Evolutionary conservation across 2,113 vertebrate genomes (phyloP).

Genomic region (Dolichotis patagonum): DNA sequence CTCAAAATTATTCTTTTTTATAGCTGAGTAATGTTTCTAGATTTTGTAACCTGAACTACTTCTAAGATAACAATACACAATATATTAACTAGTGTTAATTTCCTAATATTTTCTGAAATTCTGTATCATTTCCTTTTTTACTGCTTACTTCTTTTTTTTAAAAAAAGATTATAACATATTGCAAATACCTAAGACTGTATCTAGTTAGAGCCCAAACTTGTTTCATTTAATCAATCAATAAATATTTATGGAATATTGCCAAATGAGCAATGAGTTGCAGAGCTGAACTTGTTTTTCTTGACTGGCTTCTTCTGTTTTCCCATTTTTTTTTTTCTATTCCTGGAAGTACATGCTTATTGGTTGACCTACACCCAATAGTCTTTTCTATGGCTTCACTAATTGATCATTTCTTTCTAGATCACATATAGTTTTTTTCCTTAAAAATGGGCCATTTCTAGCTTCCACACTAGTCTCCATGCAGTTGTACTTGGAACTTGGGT

Average conservation of each 20-base stretch:
- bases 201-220: background rate
- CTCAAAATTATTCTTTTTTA: no score
- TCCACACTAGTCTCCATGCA: background rate
- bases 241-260: conserved; percentile 45
- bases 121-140: no score
- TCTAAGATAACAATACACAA: no score
- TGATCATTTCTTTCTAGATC: background rate
- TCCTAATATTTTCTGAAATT: no score
- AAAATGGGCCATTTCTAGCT: background rate
- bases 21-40: no score
- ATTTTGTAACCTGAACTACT: no score
- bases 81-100: no score
- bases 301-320: no score
- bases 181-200: conserved; percentile 2
- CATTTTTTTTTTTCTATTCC: background rate
- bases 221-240: conserved; percentile 57
- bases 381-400: background rate
- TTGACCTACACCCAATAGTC: background rate
- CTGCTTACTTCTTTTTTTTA: no score
- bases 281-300: background rate
- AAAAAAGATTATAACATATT: conserved; percentile 13
- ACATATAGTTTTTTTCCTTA: background rate
- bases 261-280: background rate
- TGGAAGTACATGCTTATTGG: background rate
- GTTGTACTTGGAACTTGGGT: background rate